Percentiles rank a stretch among this genome's conserved stretches.
phyloP scores from a whole-genome alignment of 2,113 vertebrate species.

The Vombatus ursinus region DNA sequence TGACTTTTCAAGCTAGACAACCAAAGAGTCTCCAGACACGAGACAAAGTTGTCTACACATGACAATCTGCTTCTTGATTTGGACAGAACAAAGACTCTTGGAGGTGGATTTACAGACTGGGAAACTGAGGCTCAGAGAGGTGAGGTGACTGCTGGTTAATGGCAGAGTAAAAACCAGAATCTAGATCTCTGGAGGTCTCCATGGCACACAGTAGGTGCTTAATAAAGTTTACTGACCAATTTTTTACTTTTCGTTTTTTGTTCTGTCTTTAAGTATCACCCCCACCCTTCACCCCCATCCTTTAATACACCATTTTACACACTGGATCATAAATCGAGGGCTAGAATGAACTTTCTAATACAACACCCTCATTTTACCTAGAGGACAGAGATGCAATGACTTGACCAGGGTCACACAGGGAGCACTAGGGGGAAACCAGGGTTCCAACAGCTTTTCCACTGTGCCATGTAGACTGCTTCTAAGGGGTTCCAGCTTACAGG shows the following conservation, averaged over 20 bases:
- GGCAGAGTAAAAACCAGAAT: background rate
- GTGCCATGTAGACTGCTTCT: background rate
- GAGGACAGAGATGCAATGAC: background rate
- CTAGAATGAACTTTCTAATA: background rate
- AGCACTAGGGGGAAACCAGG: too few species aligned
- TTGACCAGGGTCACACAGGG: background rate
- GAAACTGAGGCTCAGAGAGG: background rate
- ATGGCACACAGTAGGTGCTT: background rate
- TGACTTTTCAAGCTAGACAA: background rate
- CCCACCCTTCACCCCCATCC: background rate
- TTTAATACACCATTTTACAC: background rate
- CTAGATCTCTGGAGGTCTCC: background rate
- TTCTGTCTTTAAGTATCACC: background rate
- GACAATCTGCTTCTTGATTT: background rate
- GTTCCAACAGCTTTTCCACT: background rate
- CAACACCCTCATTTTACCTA: background rate
- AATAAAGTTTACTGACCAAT: background rate
- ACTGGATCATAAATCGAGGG: background rate
- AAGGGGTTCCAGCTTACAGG: background rate
- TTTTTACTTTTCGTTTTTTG: background rate
- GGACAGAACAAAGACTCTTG: background rate
- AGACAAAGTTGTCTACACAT: background rate
- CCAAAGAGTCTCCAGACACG: background rate
- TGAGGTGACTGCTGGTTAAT: background rate
- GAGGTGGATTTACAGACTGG: background rate